phyloP scores from a whole-genome alignment of 2,888 invertebrate genomes.

The Dynastes grantii region DNA sequence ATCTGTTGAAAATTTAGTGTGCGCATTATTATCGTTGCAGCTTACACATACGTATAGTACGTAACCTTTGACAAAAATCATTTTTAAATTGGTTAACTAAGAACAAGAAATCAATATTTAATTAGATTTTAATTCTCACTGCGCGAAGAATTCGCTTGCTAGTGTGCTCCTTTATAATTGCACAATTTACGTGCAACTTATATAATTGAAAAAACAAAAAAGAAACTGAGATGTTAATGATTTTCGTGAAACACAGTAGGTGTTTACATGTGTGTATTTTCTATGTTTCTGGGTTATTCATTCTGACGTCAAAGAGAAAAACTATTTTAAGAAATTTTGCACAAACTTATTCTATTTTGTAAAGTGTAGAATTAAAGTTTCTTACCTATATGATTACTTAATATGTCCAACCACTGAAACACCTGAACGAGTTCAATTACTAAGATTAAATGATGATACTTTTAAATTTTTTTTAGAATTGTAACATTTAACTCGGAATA shows the following conservation, averaged over 20 bases:
- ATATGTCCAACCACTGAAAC: conserved; percentile 16
- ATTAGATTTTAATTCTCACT: too few relatives aligned
- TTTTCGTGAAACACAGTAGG: too few relatives aligned
- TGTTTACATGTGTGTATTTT: too few relatives aligned
- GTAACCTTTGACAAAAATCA: too few relatives aligned
- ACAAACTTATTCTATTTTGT: background rate
- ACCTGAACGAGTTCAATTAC: conserved; percentile 8
- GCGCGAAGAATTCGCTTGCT: too few relatives aligned
- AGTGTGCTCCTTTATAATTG: too few relatives aligned
- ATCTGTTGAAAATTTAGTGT: too few relatives aligned
- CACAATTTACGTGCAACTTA: too few relatives aligned
- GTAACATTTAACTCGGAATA: background rate
- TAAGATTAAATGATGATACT: background rate
- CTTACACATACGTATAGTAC: too few relatives aligned
- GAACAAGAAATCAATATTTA: too few relatives aligned
- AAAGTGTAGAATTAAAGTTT: background rate
- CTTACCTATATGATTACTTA: conserved; percentile 13
- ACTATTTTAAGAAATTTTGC: conserved; percentile 4
- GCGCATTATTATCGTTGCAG: too few relatives aligned
- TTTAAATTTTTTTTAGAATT: background rate
- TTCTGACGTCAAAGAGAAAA: conserved; percentile 1
- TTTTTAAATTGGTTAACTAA: background rate
- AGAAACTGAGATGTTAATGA: background rate
- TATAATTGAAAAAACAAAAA: background rate
- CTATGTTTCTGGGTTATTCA: too few relatives aligned